Conservation (phyloP, 23 tunicate species). For the Clavelina lepadiformis region DNA sequence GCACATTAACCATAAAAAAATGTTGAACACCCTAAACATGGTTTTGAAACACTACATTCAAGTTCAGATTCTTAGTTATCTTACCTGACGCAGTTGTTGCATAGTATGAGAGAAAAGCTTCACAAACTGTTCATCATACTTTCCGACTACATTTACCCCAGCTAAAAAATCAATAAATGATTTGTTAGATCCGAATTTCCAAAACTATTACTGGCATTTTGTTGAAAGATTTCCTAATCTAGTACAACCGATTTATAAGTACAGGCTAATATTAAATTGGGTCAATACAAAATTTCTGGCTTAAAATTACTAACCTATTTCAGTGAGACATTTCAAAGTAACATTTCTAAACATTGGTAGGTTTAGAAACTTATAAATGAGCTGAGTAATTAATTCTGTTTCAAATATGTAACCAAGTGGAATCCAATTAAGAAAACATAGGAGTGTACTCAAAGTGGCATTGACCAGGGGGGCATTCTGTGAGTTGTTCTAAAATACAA, state of each 20-base stretch:
- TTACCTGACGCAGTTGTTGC: constrained; percentile 91
- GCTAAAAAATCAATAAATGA: constrained; percentile 42
- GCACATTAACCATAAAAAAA: too few relatives aligned
- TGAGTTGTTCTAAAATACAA: constrained; percentile 87
- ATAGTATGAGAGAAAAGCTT: constrained; percentile 76
- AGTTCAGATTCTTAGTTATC: too few relatives aligned
- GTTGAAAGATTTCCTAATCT: too few relatives aligned
- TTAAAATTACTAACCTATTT: constrained; percentile 72
- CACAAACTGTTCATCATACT: constrained; percentile 89
- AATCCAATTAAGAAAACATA: constrained; percentile 98
- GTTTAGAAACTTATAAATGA: constrained; percentile 87
- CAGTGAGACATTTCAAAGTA: constrained; percentile 95
- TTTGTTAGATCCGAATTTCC: too few relatives aligned
- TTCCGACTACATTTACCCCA: constrained; percentile 72
- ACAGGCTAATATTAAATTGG: neutral
- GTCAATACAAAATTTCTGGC: neutral
- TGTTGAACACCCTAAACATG: too few relatives aligned
- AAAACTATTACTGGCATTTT: too few relatives aligned
- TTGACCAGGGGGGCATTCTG: constrained; percentile 85
- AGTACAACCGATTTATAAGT: too few relatives aligned
- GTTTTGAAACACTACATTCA: too few relatives aligned
- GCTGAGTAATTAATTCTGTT: constrained; percentile 76
- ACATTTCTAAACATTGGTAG: constrained; percentile 96
- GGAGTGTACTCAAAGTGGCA: constrained; percentile 92
- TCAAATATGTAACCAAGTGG: constrained; percentile 97